phyloP scores from a whole-genome alignment of 2,888 invertebrate species.

The Nezara viridula region DNA sequence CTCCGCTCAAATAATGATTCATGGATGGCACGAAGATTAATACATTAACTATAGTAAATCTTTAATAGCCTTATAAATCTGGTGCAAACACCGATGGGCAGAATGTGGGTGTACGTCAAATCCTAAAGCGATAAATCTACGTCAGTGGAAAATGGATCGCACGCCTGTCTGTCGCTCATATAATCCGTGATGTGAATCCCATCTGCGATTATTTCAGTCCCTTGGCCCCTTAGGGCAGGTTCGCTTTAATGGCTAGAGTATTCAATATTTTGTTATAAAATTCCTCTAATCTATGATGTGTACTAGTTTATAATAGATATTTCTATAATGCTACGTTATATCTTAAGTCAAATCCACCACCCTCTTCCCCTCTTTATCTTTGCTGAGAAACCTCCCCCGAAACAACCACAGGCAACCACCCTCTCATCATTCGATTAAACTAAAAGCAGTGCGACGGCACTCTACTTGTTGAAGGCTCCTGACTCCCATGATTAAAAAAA shows the following conservation, averaged over 20 bases:
- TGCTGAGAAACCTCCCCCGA: not conserved
- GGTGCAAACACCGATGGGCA: not conserved
- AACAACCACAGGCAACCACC: constrained; percentile 9
- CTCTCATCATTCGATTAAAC: constrained; percentile 3
- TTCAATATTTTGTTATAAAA: not conserved
- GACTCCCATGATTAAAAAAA: constrained; percentile 33
- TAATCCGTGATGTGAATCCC: constrained; percentile 27
- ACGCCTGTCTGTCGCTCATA: constrained; percentile 9
- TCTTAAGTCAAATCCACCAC: not conserved
- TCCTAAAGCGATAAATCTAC: constrained; percentile 26
- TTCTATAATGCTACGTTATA: not conserved
- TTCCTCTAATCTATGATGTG: not conserved
- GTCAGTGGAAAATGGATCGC: constrained; percentile 33
- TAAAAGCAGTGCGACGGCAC: constrained; percentile 18
- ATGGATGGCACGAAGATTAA: not conserved
- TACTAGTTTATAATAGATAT: not conserved
- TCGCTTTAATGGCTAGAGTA: not conserved
- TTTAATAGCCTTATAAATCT: constrained; percentile 38
- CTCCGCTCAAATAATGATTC: not conserved
- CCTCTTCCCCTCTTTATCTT: not conserved
- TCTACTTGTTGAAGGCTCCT: constrained; percentile 36
- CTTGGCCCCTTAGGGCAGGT: not conserved
- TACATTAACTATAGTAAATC: not conserved
- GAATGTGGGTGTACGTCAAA: not conserved
- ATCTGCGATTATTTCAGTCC: not conserved